A percentile compares a stretch with the other conserved stretches of the same genome.
phyloP scores from a whole-genome alignment of 2,113 vertebrate genomes.

The Brachypodius melanocephalos region DNA sequence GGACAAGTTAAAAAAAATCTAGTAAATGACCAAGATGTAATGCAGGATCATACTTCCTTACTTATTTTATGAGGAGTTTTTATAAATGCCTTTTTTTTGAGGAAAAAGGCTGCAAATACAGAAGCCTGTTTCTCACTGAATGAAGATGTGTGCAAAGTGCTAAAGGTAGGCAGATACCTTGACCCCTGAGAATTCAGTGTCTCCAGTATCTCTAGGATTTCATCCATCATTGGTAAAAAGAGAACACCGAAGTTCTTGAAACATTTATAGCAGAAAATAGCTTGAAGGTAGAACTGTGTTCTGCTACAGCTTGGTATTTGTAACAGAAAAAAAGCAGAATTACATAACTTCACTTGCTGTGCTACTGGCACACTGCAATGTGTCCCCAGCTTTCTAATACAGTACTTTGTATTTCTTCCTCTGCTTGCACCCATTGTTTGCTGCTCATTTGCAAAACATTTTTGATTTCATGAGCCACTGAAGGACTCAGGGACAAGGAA shows the following conservation, averaged over 20 bases:
- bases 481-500: background rate
- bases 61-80: background rate
- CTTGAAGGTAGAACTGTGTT: background rate
- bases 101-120: background rate
- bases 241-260: background rate
- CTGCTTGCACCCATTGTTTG: background rate
- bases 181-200: background rate
- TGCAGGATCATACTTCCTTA: background rate
- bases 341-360: background rate
- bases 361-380: background rate
- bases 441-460: background rate
- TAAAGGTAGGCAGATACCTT: background rate
- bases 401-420: background rate
- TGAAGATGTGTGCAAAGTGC: background rate
- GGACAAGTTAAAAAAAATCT: background rate
- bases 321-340: background rate
- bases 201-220: background rate
- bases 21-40: background rate
- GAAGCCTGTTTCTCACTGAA: background rate
- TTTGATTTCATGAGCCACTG: background rate
- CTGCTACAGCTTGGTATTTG: background rate
- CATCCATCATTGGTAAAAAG: rapidly evolving
- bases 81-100: background rate
- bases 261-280: background rate
- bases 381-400: background rate